phyloP scores from a whole-genome alignment of 2,888 invertebrate genomes.

The Hirtodrosophila confusa region DNA sequence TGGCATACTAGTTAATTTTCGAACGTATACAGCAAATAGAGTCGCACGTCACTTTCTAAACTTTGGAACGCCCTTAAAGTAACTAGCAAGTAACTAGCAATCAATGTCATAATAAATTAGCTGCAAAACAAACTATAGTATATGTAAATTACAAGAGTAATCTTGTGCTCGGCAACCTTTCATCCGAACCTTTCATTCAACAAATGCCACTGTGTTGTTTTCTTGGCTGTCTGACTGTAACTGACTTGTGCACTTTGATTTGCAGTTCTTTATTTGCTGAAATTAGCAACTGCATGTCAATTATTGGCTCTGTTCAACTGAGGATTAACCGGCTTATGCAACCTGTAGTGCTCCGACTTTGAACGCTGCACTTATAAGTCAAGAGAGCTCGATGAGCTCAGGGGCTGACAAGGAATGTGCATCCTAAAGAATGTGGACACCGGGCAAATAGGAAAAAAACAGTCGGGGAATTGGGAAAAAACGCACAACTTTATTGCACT shows the following conservation, averaged over 20 bases:
- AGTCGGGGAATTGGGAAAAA: constrained; percentile 12
- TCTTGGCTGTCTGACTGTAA: constrained; percentile 3
- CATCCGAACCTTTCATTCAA: constrained; percentile 4
- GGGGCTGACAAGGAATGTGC: constrained; percentile 46
- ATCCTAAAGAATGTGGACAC: constrained; percentile 42
- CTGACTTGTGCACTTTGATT: constrained; percentile 56
- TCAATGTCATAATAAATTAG: constrained; percentile 16
- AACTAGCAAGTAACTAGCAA: not conserved
- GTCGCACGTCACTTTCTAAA: too few species aligned
- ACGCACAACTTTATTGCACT: constrained; percentile 33
- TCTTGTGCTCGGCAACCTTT: constrained; percentile 16
- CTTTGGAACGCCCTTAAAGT: too few species aligned
- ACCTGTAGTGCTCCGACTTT: constrained; percentile 44
- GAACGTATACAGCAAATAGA: too few species aligned
- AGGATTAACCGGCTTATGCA: constrained; percentile 25
- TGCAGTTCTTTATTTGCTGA: not conserved
- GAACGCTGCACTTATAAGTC: constrained; percentile 23
- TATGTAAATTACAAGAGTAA: constrained; percentile 27
- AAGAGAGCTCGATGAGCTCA: constrained; percentile 30
- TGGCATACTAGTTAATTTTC: too few species aligned
- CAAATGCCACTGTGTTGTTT: constrained; percentile 7
- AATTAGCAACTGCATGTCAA: constrained; percentile 49
- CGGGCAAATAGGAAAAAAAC: constrained; percentile 12
- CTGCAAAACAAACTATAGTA: constrained; percentile 18
- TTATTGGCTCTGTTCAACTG: constrained; percentile 35